Evolutionary conservation across 2,888 invertebrate genomes (phyloP).

Genomic region (Lasioglossum figueresi): DNA sequence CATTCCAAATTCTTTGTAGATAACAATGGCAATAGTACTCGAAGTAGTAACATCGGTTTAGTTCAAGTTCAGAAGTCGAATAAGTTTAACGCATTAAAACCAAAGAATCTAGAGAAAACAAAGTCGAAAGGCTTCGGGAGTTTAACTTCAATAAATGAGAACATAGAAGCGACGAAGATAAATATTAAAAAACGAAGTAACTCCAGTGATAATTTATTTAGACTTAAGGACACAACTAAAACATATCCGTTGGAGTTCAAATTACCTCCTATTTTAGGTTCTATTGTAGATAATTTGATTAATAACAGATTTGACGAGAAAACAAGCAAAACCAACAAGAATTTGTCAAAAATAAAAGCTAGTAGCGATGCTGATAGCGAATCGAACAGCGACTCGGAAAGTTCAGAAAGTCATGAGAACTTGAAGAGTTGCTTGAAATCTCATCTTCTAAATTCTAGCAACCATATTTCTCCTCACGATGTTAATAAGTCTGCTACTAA

Average conservation of each 20-base stretch:
- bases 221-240: slow-evolving; percentile 69
- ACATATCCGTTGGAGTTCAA: slow-evolving; percentile 82
- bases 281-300: slow-evolving; percentile 87
- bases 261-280: slow-evolving; percentile 89
- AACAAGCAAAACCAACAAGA: slow-evolving; percentile 39
- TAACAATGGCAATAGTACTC: slow-evolving; percentile 68
- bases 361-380: slow-evolving; percentile 55
- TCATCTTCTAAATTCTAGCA: slow-evolving; percentile 70
- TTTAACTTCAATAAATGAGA: slow-evolving; percentile 79
- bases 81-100: slow-evolving; percentile 71
- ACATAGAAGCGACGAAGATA: slow-evolving; percentile 75
- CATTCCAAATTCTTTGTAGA: slow-evolving; percentile 87
- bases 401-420: slow-evolving; percentile 78
- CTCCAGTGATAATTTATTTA: slow-evolving; percentile 77
- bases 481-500: slow-evolving; percentile 32
- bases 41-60: slow-evolving; percentile 72
- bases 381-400: slow-evolving; percentile 78
- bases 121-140: slow-evolving; percentile 78
- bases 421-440: slow-evolving; percentile 74
- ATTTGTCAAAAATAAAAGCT: slow-evolving; percentile 2
- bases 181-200: slow-evolving; percentile 77
- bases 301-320: slow-evolving; percentile 72
- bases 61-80: slow-evolving; percentile 74
- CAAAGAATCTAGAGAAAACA: slow-evolving; percentile 73
- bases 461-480: slow-evolving; percentile 41